Conservation (phyloP, 2,797 vertebrate species). For the Labroides dimidiatus region DNA sequence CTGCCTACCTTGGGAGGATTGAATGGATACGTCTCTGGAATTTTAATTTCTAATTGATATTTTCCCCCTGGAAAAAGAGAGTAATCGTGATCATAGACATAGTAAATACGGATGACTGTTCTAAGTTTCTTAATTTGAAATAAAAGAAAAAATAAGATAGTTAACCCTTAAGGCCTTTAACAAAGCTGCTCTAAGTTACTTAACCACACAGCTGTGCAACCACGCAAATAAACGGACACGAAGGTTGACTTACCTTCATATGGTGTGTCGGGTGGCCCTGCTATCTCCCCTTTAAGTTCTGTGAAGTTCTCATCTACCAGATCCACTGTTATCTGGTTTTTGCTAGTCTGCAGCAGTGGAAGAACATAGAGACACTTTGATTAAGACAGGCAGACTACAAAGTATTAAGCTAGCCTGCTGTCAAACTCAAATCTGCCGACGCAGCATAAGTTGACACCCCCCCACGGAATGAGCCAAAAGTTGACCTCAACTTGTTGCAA, state of each 20-base stretch:
- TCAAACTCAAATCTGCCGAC: conserved; percentile 63
- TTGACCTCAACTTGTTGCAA: conserved; percentile 69
- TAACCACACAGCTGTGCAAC: conserved; percentile 15
- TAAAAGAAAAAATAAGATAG: not conserved
- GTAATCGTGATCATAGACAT: not conserved
- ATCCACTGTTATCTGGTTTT: conserved; percentile 99
- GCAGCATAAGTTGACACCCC: conserved; percentile 66
- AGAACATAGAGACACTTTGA: conserved; percentile 14
- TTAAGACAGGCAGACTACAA: conserved; percentile 17
- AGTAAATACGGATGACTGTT: not conserved
- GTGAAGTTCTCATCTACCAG: conserved; percentile 99
- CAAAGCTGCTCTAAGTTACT: not conserved
- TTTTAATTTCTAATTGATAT: conserved; percentile 99
- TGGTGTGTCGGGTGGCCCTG: conserved; percentile 98
- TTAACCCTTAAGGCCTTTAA: not conserved
- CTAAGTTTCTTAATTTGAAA: not conserved
- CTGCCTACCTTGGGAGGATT: conserved; percentile 96
- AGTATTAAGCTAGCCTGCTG: conserved; percentile 54
- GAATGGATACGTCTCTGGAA: conserved; percentile 99
- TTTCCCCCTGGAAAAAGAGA: conserved; percentile 89
- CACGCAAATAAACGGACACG: conserved; percentile 14
- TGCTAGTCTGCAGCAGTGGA: conserved; percentile 91
- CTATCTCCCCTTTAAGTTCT: conserved; percentile 99
- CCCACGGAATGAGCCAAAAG: conserved; percentile 41
- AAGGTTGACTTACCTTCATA: conserved; percentile 90